Conservation (phyloP, 2,113 vertebrate species). For the Antechinus flavipes region DNA sequence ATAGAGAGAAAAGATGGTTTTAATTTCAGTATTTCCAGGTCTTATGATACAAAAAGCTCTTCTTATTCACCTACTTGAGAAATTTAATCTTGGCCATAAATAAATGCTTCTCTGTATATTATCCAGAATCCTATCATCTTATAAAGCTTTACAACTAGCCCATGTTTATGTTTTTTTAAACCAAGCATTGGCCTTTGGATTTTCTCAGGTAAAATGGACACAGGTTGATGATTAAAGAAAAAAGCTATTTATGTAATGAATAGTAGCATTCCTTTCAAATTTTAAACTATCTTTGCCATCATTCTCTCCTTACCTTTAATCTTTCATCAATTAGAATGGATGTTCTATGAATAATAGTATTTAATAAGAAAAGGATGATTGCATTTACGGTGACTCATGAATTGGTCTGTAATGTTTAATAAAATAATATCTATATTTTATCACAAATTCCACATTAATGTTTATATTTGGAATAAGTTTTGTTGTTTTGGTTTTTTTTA, state of each 20-base stretch:
- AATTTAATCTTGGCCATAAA: neutral
- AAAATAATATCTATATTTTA: constrained; percentile 45
- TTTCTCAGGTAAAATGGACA: neutral
- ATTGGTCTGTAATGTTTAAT: constrained; percentile 5
- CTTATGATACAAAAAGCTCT: neutral
- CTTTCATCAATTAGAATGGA: neutral
- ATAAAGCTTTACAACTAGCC: neutral
- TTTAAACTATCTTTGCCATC: constrained; percentile 1
- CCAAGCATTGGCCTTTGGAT: neutral
- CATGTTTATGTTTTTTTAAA: neutral
- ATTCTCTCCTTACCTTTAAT: constrained; percentile 25
- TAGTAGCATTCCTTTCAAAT: neutral
- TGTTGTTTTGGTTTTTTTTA: neutral
- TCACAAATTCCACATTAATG: constrained; percentile 25
- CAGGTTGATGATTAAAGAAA: constrained; percentile 6
- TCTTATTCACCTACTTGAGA: neutral
- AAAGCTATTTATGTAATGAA: neutral
- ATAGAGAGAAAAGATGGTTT: neutral
- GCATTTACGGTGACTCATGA: constrained; percentile 11
- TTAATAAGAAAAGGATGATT: constrained; percentile 3
- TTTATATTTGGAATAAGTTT: neutral
- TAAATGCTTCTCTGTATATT: neutral
- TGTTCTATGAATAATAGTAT: neutral
- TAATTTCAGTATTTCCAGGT: neutral
- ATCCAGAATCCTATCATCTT: neutral